A percentile compares a stretch with the other conserved stretches of the same genome.
phyloP scores from a whole-genome alignment of 2,113 vertebrate species.

The Bujurquina vittata region DNA sequence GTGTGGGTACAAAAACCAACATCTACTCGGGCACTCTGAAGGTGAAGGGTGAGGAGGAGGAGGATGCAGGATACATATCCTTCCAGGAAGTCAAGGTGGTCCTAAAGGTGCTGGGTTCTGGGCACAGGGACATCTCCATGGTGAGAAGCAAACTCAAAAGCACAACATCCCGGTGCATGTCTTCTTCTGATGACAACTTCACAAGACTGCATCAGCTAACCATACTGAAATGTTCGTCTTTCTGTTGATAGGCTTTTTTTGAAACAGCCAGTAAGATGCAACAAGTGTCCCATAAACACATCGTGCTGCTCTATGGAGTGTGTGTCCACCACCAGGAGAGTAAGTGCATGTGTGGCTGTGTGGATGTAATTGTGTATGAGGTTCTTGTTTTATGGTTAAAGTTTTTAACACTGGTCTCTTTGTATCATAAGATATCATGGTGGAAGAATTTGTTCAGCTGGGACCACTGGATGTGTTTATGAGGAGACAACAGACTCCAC shows the following conservation, averaged over 20 bases:
- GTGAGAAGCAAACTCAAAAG: conserved; percentile 73
- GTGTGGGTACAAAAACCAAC: conserved; percentile 92
- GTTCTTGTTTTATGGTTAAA: not conserved
- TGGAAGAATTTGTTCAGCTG: conserved; percentile 93
- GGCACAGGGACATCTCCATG: conserved; percentile 96
- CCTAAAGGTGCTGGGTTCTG: conserved; percentile 93
- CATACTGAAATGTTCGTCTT: conserved; percentile 3
- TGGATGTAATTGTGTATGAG: not conserved
- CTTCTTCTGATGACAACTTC: not conserved
- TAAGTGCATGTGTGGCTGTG: conserved; percentile 77
- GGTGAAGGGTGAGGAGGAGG: conserved; percentile 86
- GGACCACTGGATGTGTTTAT: conserved; percentile 95
- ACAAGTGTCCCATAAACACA: conserved; percentile 96
- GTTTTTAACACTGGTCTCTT: not conserved
- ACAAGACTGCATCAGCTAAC: not conserved
- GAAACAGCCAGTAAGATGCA: conserved; percentile 98
- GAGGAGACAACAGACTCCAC: conserved; percentile 84
- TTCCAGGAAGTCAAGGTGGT: conserved; percentile 92
- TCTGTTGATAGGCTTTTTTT: conserved; percentile 88
- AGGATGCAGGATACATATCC: conserved; percentile 78
- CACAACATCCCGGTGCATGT: not conserved
- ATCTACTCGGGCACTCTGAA: conserved; percentile 89
- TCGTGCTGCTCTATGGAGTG: conserved; percentile 92
- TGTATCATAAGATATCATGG: conserved; percentile 90
- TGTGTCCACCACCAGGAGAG: conserved; percentile 93